Percentiles rank a stretch among this genome's conserved stretches.
Evolutionary conservation across 2,888 invertebrate species (phyloP).

Genomic region (Hofmannophila pseudospretella): DNA sequence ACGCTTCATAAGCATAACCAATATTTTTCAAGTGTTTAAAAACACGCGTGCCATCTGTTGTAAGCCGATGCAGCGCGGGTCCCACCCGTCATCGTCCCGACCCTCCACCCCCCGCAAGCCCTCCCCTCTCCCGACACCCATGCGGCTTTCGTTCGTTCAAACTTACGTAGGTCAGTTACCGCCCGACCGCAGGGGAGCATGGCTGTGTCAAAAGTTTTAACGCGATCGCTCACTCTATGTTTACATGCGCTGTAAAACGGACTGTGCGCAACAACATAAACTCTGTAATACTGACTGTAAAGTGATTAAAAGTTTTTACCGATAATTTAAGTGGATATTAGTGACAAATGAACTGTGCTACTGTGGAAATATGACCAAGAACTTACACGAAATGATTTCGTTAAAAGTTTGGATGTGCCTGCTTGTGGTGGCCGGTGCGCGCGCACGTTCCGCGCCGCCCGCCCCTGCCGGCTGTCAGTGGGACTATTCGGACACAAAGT

Average conservation of each 20-base stretch:
- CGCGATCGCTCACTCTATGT: constrained; percentile 69
- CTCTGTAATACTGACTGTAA: constrained; percentile 45
- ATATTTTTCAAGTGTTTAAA: constrained; percentile 71
- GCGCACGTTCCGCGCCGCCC: constrained; percentile 75
- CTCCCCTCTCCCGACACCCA: constrained; percentile 56
- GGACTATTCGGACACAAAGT: constrained; percentile 78
- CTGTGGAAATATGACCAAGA: constrained; percentile 59
- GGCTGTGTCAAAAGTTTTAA: constrained; percentile 75
- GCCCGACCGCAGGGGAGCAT: constrained; percentile 77
- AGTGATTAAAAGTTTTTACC: constrained; percentile 52
- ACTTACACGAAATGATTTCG: constrained; percentile 71
- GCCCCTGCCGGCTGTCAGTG: constrained; percentile 87
- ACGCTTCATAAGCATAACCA: constrained; percentile 48
- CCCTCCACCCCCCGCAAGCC: constrained; percentile 45
- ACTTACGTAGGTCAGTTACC: constrained; percentile 80
- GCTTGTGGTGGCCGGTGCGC: constrained; percentile 66
- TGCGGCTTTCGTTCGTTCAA: constrained; percentile 77
- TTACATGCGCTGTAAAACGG: constrained; percentile 68
- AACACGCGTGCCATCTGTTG: constrained; percentile 78
- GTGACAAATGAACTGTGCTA: constrained; percentile 69
- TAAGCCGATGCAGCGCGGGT: constrained; percentile 68
- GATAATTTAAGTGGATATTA: constrained; percentile 44
- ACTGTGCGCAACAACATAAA: constrained; percentile 52
- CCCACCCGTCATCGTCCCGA: constrained; percentile 59
- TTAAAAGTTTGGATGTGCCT: constrained; percentile 76